Conservation (phyloP, 2,113 vertebrate species). For the Bombycilla garrulus region DNA sequence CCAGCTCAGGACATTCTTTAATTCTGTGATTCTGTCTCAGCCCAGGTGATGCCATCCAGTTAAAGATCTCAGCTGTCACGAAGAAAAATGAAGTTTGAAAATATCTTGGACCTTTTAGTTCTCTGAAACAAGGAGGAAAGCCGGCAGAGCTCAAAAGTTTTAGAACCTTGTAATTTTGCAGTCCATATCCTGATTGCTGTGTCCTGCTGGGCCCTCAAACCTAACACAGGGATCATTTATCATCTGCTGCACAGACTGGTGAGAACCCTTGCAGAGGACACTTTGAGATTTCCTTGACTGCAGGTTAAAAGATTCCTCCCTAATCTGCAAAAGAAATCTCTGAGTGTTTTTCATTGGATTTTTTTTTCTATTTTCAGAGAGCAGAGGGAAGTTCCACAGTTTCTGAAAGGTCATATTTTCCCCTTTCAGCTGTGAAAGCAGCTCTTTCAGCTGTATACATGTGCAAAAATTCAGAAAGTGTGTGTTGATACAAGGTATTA, state of each 20-base stretch:
- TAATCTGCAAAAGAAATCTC: neutral
- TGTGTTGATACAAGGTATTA: neutral
- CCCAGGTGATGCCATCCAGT: neutral
- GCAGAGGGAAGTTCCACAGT: neutral
- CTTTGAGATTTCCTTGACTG: neutral
- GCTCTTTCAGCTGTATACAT: neutral
- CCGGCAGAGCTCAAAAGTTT: neutral
- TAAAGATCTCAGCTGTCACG: neutral
- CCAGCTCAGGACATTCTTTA: neutral
- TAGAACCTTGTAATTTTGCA: neutral
- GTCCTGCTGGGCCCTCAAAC: neutral
- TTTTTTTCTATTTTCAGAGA: neutral
- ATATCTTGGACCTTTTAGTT: neutral
- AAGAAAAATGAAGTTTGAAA: neutral
- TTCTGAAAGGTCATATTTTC: constrained; percentile 27
- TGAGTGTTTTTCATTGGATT: neutral
- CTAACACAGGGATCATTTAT: neutral
- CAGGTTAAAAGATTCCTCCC: neutral
- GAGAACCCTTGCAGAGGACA: neutral
- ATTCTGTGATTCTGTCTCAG: neutral
- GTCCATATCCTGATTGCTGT: too few relatives aligned
- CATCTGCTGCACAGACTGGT: neutral
- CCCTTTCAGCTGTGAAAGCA: neutral
- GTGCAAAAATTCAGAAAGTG: neutral
- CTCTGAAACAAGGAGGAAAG: neutral